These are phyloP conservation scores for Recurvirostra avosetta DNA, from an alignment of 2,113 vertebrate genomes.

Conservation along the genomic window DNA sequence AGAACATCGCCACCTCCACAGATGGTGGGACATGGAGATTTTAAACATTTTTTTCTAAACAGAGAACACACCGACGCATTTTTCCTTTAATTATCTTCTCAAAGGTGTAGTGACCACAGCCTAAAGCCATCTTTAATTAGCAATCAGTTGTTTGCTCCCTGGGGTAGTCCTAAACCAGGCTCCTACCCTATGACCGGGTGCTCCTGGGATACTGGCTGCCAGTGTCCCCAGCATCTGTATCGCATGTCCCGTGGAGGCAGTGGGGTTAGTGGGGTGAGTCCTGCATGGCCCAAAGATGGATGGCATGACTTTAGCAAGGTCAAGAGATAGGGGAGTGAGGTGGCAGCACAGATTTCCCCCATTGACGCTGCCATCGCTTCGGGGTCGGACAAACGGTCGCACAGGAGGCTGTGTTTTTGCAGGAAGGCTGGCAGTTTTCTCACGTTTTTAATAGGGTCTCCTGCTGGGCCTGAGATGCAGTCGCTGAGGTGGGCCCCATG, in stretches of 20 bases:
- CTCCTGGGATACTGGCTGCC: background rate
- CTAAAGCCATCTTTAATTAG: background rate
- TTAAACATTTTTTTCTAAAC: background rate
- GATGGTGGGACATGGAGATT: background rate
- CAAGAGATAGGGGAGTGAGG: background rate
- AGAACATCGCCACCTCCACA: background rate
- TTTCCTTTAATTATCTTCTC: background rate
- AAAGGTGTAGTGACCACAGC: background rate
- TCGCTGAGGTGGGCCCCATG: background rate
- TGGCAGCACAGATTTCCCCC: background rate
- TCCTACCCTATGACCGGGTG: background rate
- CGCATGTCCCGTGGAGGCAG: rapidly evolving
- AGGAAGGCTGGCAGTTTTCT: background rate
- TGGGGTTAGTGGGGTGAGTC: background rate
- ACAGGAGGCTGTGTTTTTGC: background rate
- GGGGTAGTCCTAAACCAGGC: background rate
- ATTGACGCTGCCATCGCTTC: background rate
- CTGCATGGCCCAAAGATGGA: background rate
- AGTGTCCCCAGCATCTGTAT: background rate
- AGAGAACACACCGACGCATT: rapidly evolving
- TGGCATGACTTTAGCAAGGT: background rate
- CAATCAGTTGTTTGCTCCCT: background rate
- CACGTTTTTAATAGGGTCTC: background rate
- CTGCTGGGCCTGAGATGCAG: background rate
- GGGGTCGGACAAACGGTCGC: background rate